Conservation (phyloP, 2,113 vertebrate genomes). For the Prolemur simus region DNA sequence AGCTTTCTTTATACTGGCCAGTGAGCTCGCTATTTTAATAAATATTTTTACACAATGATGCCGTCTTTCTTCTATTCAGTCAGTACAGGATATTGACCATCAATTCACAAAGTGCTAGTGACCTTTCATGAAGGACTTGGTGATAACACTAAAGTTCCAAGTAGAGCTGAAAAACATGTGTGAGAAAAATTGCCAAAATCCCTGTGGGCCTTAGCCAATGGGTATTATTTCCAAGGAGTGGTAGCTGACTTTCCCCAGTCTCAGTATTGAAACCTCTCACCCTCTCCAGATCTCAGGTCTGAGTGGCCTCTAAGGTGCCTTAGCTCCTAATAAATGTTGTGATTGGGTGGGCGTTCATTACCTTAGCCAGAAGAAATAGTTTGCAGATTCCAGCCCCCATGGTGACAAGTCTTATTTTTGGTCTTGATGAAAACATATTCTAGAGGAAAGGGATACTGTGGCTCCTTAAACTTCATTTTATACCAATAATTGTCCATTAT, state of each 20-base stretch:
- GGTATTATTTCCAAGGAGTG: not conserved
- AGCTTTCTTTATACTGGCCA: not conserved
- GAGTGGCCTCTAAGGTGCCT: not conserved
- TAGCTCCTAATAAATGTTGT: not conserved
- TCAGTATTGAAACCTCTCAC: not conserved
- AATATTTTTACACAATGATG: not conserved
- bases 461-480: not conserved
- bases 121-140: not conserved
- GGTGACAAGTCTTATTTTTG: not conserved
- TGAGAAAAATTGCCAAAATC: not conserved
- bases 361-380: not conserved
- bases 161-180: not conserved
- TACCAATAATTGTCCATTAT: not conserved
- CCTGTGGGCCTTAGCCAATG: not conserved
- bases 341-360: not conserved
- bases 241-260: not conserved
- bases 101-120: not conserved
- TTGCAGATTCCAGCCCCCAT: not conserved
- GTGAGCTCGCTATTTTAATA: constrained; percentile 7
- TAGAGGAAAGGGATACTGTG: not conserved
- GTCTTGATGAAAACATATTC: not conserved
- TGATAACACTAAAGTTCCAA: not conserved
- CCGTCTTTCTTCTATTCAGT: not conserved
- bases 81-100: not conserved
- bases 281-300: not conserved